phyloP scores from a whole-genome alignment of 2,888 invertebrate species.

The Mechanitis mazaeus region DNA sequence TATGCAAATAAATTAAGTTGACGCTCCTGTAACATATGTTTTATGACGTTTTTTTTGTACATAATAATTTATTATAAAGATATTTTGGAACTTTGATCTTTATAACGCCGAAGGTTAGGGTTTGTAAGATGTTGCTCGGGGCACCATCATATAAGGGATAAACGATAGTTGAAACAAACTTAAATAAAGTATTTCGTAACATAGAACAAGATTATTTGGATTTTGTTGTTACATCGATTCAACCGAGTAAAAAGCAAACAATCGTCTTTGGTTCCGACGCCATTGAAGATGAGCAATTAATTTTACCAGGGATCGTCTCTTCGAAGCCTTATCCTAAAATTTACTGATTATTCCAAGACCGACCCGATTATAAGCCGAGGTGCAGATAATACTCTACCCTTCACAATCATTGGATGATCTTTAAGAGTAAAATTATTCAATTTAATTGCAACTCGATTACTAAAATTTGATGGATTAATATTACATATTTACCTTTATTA shows the following conservation, averaged over 20 bases:
- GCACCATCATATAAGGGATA: background rate
- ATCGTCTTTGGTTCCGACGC: slow-evolving; percentile 63
- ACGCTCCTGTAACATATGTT: no score
- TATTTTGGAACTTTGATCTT: no score
- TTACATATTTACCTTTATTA: background rate
- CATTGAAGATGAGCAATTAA: slow-evolving; percentile 71
- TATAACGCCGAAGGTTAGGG: no score
- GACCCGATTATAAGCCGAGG: slow-evolving; percentile 4
- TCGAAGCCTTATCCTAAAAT: slow-evolving; percentile 27
- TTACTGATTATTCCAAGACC: slow-evolving; percentile 16
- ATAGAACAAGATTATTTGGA: slow-evolving; percentile 68
- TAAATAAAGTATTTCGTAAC: slow-evolving; percentile 57
- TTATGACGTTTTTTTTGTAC: no score
- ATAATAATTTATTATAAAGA: no score
- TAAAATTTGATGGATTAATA: no score
- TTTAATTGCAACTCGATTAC: slow-evolving; percentile 5
- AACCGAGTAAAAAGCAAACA: slow-evolving; percentile 54
- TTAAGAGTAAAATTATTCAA: slow-evolving; percentile 20
- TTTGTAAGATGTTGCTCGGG: no score
- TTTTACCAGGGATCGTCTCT: slow-evolving; percentile 41
- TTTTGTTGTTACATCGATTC: slow-evolving; percentile 66
- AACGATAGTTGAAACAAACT: background rate
- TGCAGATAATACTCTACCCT: slow-evolving; percentile 16
- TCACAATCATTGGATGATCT: slow-evolving; percentile 22
- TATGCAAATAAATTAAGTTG: no score